Evolutionary conservation across 1,140 invertebrate genomes (phyloP).

Genomic region (Bicyclus anynana): DNA sequence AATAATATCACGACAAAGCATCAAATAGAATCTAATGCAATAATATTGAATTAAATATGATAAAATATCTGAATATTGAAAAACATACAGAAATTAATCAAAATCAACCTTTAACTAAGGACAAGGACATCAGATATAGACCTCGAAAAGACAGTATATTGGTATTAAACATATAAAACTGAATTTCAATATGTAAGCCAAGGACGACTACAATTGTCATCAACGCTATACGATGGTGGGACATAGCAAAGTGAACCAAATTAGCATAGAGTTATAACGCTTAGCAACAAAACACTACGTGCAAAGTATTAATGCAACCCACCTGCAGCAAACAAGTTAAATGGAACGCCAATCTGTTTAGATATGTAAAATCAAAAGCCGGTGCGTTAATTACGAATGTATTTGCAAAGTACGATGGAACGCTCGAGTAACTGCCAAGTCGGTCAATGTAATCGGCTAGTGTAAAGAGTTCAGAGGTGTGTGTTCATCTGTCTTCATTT

Average conservation of each 20-base stretch:
- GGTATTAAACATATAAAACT: not conserved
- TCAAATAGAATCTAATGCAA: no score
- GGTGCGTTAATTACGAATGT: slow-evolving; percentile 47
- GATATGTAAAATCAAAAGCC: slow-evolving; percentile 45
- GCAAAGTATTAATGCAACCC: not conserved
- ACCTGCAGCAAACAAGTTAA: slow-evolving; percentile 26
- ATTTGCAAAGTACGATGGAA: slow-evolving; percentile 38
- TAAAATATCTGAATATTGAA: no score
- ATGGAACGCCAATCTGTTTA: slow-evolving; percentile 46
- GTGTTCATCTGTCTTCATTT: slow-evolving; percentile 23
- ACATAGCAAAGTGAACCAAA: not conserved
- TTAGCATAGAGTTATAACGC: not conserved
- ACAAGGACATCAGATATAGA: not conserved
- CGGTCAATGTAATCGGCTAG: slow-evolving; percentile 50
- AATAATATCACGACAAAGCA: no score
- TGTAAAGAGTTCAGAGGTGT: slow-evolving; percentile 25
- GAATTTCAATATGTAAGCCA: not conserved
- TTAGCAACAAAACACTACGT: slow-evolving; percentile 4
- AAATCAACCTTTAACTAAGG: no score
- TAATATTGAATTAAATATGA: no score
- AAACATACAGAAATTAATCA: no score
- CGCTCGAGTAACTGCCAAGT: slow-evolving; percentile 44
- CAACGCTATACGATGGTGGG: not conserved
- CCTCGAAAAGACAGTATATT: not conserved
- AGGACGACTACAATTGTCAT: not conserved